phyloP scores from a whole-genome alignment of 2,888 invertebrate species.

The Mythimna vitellina region DNA sequence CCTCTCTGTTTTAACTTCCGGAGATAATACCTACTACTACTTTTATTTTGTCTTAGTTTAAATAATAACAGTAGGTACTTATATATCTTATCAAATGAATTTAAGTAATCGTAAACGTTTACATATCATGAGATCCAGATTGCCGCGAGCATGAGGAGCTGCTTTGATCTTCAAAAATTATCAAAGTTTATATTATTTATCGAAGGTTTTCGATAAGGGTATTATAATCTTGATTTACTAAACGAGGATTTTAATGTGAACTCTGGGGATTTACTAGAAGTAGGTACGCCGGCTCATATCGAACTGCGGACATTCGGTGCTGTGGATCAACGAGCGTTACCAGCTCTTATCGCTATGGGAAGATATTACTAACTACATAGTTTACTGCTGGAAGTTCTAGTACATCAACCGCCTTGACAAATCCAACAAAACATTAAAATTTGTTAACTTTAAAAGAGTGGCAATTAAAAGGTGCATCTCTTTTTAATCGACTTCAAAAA shows the following conservation, averaged over 20 bases:
- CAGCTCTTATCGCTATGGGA: neutral
- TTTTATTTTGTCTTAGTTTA: conserved; percentile 19
- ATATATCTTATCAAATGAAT: conserved; percentile 44
- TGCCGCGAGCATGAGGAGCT: conserved; percentile 70
- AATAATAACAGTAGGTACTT: neutral
- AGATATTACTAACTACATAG: neutral
- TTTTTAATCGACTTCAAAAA: too few relatives aligned
- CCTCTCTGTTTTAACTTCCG: conserved; percentile 24
- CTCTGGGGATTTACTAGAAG: conserved; percentile 46
- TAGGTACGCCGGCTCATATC: neutral
- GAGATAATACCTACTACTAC: neutral
- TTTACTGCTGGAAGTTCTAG: neutral
- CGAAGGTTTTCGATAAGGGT: conserved; percentile 22
- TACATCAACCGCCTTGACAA: neutral
- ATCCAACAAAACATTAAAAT: too few relatives aligned
- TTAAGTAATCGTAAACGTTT: conserved; percentile 47
- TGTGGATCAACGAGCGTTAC: conserved; percentile 1
- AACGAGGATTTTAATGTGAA: conserved; percentile 8
- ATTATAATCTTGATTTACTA: conserved; percentile 40
- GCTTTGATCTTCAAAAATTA: conserved; percentile 74
- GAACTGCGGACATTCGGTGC: neutral
- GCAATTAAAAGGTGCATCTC: too few relatives aligned
- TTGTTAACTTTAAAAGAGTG: too few relatives aligned
- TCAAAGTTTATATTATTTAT: conserved; percentile 9
- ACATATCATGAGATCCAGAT: conserved; percentile 59